A percentile compares a stretch with the other conserved stretches of the same genome.
Evolutionary conservation across 2,797 vertebrate genomes (phyloP).

Genomic region (Nannoperca obscura): DNA sequence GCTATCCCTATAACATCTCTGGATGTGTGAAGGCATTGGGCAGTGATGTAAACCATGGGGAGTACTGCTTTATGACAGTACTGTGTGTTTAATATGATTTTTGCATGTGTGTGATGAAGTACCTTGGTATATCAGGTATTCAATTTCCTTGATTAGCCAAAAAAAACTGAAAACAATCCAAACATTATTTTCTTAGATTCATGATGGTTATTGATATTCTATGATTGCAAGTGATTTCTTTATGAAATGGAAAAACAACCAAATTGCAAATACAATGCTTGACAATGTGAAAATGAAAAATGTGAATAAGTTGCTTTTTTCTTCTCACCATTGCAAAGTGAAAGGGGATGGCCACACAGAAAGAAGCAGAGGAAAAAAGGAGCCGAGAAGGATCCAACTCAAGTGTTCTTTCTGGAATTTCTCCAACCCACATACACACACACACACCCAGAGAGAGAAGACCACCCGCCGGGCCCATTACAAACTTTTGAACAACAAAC

Average conservation of each 20-base stretch:
- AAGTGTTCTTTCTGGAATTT: constrained; percentile 15
- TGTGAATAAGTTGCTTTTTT: neutral
- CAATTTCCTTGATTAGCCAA: neutral
- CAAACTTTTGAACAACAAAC: constrained; percentile 18
- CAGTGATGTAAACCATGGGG: neutral
- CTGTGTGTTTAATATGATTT: neutral
- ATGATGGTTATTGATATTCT: neutral
- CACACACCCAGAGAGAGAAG: neutral
- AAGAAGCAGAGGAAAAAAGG: neutral
- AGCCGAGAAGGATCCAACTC: neutral
- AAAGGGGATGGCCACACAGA: constrained; percentile 8
- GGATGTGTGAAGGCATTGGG: neutral
- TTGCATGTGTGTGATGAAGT: neutral
- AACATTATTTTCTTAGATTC: neutral
- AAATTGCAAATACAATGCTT: neutral
- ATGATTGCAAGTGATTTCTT: neutral
- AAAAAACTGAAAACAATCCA: neutral
- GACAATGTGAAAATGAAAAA: neutral
- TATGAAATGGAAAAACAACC: neutral
- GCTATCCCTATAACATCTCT: neutral
- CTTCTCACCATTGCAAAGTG: neutral
- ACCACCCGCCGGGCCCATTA: neutral
- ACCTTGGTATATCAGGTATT: neutral
- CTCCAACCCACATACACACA: neutral
- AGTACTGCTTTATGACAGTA: neutral